Base-by-base conservation (phyloP, 37 sponge, comb jelly and placozoan genomes). In the Lycopodina hypogea region DNA sequence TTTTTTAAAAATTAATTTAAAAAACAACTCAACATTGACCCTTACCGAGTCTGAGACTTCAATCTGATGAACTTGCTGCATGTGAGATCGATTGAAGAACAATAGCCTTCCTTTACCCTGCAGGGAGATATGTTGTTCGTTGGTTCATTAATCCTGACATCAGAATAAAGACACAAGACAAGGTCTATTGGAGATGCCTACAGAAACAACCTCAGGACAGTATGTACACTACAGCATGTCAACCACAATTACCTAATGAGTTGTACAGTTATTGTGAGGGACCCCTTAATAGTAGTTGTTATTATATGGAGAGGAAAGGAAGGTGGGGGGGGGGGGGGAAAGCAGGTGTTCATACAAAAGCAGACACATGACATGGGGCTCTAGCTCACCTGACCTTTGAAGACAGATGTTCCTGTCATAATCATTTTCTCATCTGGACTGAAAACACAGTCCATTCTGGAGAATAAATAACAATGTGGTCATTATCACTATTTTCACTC, bases 391-490 rank as follows among this genome's bases (percentile, higher is more conserved):
- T 86, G 62, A 57, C 79, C 86, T 63, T 81, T 81, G 41, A 42
- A 71, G 24, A 79, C 92, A 19, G 94, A 93, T 4, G 87, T 89
- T 17, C 94, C 94, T 26, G 94, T 93, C 55, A 89, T 72, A 2
- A 96, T 74, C 15, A 83, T 62, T 68, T 88, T 75, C 61, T 94
- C 95, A 80, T 97, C 93, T n/a, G 97, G 97, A 61, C 95, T 97
- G 45, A 96, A 96, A 29, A 74, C 80, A 77, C 96, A 96, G 59
- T 83, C 81, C 41, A 93, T 96, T 33, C 93, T 89, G 56, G 18
- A 61, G 62, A 2, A 26, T 35, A 14, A 42, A 18, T 18, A 21
- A 36, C 8, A 63, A 19, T 28, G 30, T n/a, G 19, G 9, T 63
- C n/a, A 63, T n/a, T 28, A 63, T 26, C 11, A 63, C 30, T 63